Conservation (phyloP, 2,888 invertebrate genomes). For the Diarsia mendica region DNA sequence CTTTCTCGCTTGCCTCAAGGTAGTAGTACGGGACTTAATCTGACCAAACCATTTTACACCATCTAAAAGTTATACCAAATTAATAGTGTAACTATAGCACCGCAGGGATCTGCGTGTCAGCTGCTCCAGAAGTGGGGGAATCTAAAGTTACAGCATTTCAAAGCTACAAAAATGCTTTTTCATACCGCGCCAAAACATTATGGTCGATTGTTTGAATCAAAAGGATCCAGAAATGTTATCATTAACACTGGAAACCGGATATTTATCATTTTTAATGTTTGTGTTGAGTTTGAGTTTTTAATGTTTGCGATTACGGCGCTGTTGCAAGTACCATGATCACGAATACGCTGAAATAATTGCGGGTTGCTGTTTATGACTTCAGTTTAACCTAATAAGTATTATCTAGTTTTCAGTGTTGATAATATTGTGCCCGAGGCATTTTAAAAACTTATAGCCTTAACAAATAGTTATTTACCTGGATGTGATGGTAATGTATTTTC, state of each 20-base stretch:
- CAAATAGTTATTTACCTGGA: neutral
- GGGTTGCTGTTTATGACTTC: too few relatives aligned
- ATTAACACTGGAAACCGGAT: too few relatives aligned
- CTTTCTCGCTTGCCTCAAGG: slow-evolving; percentile 96
- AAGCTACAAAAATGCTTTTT: neutral
- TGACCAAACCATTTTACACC: neutral
- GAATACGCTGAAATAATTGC: too few relatives aligned
- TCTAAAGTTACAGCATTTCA: neutral
- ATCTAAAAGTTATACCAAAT: neutral
- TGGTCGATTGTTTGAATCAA: neutral
- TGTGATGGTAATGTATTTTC: neutral
- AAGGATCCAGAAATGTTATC: too few relatives aligned
- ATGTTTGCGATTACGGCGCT: too few relatives aligned
- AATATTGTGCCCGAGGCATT: too few relatives aligned
- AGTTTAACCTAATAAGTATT: too few relatives aligned
- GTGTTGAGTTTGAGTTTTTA: too few relatives aligned
- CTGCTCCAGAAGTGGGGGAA: neutral
- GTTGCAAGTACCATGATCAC: too few relatives aligned
- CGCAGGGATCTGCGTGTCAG: neutral
- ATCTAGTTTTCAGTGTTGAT: too few relatives aligned
- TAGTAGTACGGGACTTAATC: slow-evolving; percentile 77
- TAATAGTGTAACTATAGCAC: neutral
- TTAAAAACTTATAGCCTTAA: neutral
- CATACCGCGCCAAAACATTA: neutral
- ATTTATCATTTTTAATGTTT: too few relatives aligned